Percentiles rank a stretch among this genome's conserved stretches.
Conservation (phyloP, 2,888 invertebrate species). For the Trissolcus brochymenae region DNA sequence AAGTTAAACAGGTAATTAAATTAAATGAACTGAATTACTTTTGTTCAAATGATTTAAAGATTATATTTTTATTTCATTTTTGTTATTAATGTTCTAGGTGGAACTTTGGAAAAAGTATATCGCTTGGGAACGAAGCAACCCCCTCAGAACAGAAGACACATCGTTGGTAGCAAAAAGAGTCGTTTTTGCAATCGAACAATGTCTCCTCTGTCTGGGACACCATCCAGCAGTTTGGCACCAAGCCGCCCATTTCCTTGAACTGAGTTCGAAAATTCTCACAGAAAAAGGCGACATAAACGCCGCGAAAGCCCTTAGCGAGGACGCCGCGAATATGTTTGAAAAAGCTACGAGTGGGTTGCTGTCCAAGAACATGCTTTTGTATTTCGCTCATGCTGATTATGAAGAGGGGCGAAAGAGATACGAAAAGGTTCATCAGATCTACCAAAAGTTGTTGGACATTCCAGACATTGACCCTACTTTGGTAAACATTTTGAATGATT, state of each 20-base stretch:
- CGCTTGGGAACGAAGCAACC: constrained; percentile 97
- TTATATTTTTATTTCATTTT: not conserved
- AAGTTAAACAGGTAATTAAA: constrained; percentile 89
- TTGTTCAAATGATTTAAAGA: constrained; percentile 29
- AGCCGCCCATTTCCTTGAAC: constrained; percentile 97
- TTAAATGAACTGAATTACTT: too few relatives aligned
- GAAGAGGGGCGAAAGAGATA: constrained; percentile 97
- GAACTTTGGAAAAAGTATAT: constrained; percentile 99
- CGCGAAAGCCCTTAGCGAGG: constrained; percentile 94
- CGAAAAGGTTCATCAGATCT: constrained; percentile 97
- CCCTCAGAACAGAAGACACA: constrained; percentile 96
- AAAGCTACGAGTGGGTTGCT: constrained; percentile 93
- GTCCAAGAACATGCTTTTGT: constrained; percentile 93
- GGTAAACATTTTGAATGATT: too few relatives aligned
- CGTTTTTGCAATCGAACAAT: constrained; percentile 99
- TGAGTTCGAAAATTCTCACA: constrained; percentile 93
- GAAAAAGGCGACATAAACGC: constrained; percentile 98
- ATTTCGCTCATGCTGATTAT: constrained; percentile 99
- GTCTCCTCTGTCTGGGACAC: constrained; percentile 95
- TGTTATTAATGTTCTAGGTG: constrained; percentile 80
- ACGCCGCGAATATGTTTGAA: constrained; percentile 96
- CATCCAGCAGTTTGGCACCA: constrained; percentile 99
- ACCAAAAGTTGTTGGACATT: constrained; percentile 92
- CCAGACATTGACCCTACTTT: constrained; percentile 96
- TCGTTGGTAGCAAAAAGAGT: constrained; percentile 94